Evolutionary conservation across 2,888 invertebrate genomes (phyloP).

Genomic region (Chymomyza amoena): DNA sequence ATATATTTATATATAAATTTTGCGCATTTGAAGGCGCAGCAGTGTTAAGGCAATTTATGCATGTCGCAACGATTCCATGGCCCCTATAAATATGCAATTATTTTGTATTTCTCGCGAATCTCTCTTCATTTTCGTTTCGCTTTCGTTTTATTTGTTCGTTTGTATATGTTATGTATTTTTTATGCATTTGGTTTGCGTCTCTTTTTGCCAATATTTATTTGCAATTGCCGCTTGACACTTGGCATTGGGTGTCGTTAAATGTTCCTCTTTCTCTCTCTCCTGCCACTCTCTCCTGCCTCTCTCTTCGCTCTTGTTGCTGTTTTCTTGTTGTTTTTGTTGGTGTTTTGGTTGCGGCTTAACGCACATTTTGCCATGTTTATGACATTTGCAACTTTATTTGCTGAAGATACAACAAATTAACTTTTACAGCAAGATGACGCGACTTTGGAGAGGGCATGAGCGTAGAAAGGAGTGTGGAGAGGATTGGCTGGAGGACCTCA

Average conservation of each 20-base stretch:
- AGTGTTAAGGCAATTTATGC: conserved; percentile 10
- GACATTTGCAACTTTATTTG: conserved; percentile 47
- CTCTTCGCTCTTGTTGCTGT: not conserved
- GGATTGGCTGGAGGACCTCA: not conserved
- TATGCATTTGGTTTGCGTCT: not conserved
- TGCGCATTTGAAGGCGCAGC: conserved; percentile 47
- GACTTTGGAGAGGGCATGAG: not conserved
- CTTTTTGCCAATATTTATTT: not conserved
- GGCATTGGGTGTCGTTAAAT: not conserved
- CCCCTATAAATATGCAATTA: conserved; percentile 68
- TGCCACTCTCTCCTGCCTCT: not conserved
- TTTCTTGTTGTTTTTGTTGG: conserved; percentile 42
- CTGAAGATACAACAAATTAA: conserved; percentile 60
- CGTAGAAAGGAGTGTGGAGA: not conserved
- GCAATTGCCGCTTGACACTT: not conserved
- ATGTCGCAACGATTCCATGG: conserved; percentile 17
- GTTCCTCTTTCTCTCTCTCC: not conserved
- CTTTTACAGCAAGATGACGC: conserved; percentile 45
- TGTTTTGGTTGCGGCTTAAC: conserved; percentile 38
- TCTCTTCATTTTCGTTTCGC: not conserved
- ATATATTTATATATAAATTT: conserved; percentile 7
- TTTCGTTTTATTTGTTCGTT: not conserved
- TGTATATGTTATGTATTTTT: not conserved
- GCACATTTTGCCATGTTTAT: conserved; percentile 60
- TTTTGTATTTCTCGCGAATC: conserved; percentile 58